Conservation (phyloP, 2,888 invertebrate species). For the Dendrolimus houi region DNA sequence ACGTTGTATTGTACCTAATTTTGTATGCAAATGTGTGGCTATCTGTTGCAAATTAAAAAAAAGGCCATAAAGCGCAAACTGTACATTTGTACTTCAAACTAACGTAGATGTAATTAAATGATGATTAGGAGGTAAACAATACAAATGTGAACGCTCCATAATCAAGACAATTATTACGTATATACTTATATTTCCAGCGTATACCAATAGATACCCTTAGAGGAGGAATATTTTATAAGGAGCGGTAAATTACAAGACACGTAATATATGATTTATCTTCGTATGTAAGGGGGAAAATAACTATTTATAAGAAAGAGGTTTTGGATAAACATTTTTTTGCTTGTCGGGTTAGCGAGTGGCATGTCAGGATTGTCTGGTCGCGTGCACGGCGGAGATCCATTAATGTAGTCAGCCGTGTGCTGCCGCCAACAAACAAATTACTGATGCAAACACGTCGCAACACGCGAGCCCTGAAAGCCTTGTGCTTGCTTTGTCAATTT, state of each 20-base stretch:
- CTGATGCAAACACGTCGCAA: constrained; percentile 71
- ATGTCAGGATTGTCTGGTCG: constrained; percentile 42
- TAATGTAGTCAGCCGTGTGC: constrained; percentile 66
- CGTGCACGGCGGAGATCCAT: constrained; percentile 63
- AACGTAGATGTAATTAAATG: no score
- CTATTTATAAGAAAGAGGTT: not conserved
- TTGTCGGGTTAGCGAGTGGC: constrained; percentile 29
- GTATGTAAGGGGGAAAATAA: no score
- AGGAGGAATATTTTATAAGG: not conserved
- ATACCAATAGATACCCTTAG: not conserved
- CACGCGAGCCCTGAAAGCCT: constrained; percentile 71
- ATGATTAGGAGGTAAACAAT: no score
- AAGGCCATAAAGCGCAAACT: no score
- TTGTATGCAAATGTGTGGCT: no score
- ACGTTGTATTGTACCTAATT: no score
- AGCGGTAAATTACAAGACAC: not conserved
- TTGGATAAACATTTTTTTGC: not conserved
- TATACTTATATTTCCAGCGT: no score
- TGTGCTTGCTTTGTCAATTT: constrained; percentile 70
- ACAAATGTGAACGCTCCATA: no score
- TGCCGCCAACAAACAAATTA: constrained; percentile 74
- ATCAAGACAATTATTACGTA: no score
- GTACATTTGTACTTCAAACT: no score
- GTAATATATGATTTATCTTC: no score
- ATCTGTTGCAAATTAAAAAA: no score